A percentile compares a stretch with the other conserved stretches of the same genome.
These are phyloP conservation scores for Beris morrisii DNA, from an alignment of 2,888 invertebrate species.

Conservation along the genomic window DNA sequence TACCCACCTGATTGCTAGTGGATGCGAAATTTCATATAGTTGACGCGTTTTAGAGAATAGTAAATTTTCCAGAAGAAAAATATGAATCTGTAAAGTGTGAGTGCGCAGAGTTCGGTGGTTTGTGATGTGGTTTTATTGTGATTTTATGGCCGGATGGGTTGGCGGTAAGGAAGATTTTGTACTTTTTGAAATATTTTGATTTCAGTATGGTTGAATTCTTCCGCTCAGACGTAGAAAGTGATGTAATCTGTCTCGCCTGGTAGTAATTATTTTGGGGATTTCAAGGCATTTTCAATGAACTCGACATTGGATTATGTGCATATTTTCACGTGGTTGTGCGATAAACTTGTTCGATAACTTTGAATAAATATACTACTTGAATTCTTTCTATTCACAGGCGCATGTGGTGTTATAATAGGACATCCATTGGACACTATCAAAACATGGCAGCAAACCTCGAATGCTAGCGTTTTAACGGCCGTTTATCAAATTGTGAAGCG, in stretches of 20 bases:
- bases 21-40: too few species aligned
- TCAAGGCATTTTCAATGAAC: too few species aligned
- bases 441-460: conserved; percentile 64
- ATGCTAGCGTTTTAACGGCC: conserved; percentile 52
- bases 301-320: too few species aligned
- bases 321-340: too few species aligned
- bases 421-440: conserved; percentile 75
- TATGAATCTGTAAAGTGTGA: too few species aligned
- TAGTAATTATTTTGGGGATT: background rate
- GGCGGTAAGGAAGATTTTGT: conserved; percentile 56
- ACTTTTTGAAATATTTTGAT: background rate
- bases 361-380: background rate
- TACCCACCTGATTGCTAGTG: too few species aligned
- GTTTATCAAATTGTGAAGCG: conserved; percentile 51
- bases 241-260: conserved; percentile 13
- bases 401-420: conserved; percentile 65
- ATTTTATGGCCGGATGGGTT: conserved; percentile 62
- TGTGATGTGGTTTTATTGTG: conserved; percentile 55
- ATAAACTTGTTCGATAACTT: too few species aligned
- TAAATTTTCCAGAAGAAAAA: too few species aligned
- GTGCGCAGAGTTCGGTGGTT: too few species aligned
- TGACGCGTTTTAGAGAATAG: too few species aligned
- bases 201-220: background rate
- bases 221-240: conserved; percentile 2
- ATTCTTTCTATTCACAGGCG: conserved; percentile 57